A percentile compares a stretch with the other conserved stretches of the same genome.
Evolutionary conservation across 2,888 invertebrate species (phyloP).

Genomic region (Pristionchus exspectatus): DNA sequence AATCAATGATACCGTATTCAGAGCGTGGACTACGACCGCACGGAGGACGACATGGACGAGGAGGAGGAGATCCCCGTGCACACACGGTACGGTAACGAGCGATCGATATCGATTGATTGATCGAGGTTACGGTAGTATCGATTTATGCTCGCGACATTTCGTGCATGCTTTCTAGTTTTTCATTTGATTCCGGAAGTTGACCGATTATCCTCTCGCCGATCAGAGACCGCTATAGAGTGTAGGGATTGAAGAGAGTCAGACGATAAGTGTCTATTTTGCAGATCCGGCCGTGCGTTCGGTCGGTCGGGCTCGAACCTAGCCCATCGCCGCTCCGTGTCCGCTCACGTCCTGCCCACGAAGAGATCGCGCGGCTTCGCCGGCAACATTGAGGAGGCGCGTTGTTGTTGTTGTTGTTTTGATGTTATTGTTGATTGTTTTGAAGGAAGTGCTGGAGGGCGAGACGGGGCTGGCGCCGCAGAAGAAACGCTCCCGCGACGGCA

Average conservation of each 20-base stretch:
- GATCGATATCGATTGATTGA: not conserved
- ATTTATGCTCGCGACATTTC: not conserved
- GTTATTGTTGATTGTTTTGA: not conserved
- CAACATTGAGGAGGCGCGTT: constrained; percentile 34
- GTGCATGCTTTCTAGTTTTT: too few relatives aligned
- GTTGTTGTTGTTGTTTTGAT: not conserved
- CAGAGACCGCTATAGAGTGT: too few relatives aligned
- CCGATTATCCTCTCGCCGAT: too few relatives aligned
- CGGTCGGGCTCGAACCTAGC: constrained; percentile 21
- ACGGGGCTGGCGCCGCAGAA: constrained; percentile 6
- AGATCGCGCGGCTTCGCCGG: constrained; percentile 35
- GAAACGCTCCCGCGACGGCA: constrained; percentile 42
- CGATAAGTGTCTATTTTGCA: not conserved
- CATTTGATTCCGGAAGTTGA: too few relatives aligned
- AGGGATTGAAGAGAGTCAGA: too few relatives aligned
- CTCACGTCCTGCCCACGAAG: constrained; percentile 37
- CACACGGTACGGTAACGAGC: constrained; percentile 10
- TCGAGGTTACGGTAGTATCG: not conserved
- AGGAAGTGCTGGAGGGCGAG: constrained; percentile 50
- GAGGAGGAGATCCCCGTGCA: constrained; percentile 25
- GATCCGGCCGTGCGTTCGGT: constrained; percentile 52
- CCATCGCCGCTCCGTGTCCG: constrained; percentile 43
- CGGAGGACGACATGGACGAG: constrained; percentile 53
- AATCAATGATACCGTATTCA: not conserved
- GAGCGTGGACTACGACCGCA: constrained; percentile 55